Conservation (phyloP, 2,888 invertebrate genomes). For the Callyntrura sp. region DNA sequence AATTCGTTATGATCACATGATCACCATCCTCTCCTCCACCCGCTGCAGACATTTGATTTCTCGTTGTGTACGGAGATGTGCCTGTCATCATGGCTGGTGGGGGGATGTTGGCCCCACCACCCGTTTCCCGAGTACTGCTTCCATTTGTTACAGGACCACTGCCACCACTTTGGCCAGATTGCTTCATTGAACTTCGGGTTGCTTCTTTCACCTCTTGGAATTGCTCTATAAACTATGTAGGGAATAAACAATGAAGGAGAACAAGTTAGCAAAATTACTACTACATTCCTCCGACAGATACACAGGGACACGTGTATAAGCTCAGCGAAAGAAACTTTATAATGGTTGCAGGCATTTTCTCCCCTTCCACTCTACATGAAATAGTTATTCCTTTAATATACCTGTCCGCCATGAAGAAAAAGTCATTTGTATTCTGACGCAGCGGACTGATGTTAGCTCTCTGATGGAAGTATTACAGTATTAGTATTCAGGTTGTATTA, state of each 20-base stretch:
- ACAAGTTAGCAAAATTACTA: background rate
- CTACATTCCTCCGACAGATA: background rate
- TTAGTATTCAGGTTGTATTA: constrained; percentile 69
- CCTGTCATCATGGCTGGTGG: constrained; percentile 78
- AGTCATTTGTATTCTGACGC: constrained; percentile 61
- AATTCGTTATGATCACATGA: constrained; percentile 81
- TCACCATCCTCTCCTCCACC: constrained; percentile 75
- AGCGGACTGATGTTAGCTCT: background rate
- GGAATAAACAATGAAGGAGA: constrained; percentile 41
- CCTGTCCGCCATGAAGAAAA: constrained; percentile 6
- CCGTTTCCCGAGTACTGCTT: constrained; percentile 68
- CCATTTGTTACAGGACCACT: constrained; percentile 82
- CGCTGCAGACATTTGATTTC: constrained; percentile 77
- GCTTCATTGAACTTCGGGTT: constrained; percentile 87
- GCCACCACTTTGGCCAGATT: constrained; percentile 86
- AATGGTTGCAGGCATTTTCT: background rate
- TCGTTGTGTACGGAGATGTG: constrained; percentile 77
- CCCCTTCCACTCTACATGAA: constrained; percentile 12
- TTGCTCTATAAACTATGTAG: constrained; percentile 96
- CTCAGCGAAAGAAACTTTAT: background rate
- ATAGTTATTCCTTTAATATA: background rate
- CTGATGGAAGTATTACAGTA: constrained; percentile 12
- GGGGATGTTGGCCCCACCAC: constrained; percentile 77
- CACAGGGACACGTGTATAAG: background rate
- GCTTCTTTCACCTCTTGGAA: constrained; percentile 99